A percentile compares a stretch with the other conserved stretches of the same genome.
These are phyloP conservation scores for Callinectes sapidus DNA, from an alignment of 2,888 invertebrate species.

Conservation along the genomic window DNA sequence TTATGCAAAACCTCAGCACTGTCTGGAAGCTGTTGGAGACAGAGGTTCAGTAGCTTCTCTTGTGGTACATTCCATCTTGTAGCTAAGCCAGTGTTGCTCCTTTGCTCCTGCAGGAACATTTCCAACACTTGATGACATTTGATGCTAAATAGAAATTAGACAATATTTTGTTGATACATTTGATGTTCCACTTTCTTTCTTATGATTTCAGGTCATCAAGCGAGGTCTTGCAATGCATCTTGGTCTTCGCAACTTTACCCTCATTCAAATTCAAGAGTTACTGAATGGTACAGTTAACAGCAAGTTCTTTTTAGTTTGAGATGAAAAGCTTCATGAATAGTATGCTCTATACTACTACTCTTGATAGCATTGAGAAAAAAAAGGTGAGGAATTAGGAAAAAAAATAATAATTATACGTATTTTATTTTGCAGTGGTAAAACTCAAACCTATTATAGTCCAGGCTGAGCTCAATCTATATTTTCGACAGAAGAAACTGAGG, in stretches of 20 bases:
- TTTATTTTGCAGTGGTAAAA: neutral
- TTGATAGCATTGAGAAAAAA: neutral
- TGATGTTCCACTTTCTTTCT: no score
- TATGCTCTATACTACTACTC: neutral
- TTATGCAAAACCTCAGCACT: neutral
- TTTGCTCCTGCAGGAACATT: neutral
- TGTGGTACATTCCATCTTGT: neutral
- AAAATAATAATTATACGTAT: neutral
- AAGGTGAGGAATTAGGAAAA: neutral
- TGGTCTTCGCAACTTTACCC: conserved; percentile 21
- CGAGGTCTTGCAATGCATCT: conserved; percentile 19
- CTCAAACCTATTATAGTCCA: conserved; percentile 3
- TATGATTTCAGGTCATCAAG: conserved; percentile 10
- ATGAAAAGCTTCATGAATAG: neutral
- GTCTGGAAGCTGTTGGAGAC: neutral
- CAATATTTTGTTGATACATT: no score
- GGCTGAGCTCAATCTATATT: conserved; percentile 12
- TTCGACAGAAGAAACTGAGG: neutral
- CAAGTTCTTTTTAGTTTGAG: neutral
- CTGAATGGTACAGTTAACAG: neutral
- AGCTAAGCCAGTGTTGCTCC: neutral
- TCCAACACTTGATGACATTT: neutral
- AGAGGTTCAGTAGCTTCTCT: neutral
- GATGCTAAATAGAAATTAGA: neutral
- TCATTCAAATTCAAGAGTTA: neutral